Evolutionary conservation across 2,888 invertebrate genomes (phyloP).

Genomic region (Netelia fuscicornis): DNA sequence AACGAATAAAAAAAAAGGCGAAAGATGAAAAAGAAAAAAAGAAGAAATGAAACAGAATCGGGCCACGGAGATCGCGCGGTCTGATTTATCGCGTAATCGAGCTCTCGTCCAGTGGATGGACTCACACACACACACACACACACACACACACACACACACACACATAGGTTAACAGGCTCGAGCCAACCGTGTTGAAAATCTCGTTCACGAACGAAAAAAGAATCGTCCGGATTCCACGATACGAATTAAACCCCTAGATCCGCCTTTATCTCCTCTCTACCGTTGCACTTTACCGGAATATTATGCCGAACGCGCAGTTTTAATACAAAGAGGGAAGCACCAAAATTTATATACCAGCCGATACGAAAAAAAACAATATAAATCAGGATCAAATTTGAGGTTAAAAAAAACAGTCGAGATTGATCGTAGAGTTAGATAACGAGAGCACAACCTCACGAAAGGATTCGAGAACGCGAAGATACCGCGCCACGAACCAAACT

Average conservation of each 20-base stretch:
- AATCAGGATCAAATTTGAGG: not conserved
- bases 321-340: not conserved
- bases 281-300: slow-evolving; percentile 31
- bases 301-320: not conserved
- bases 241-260: slow-evolving; percentile 40
- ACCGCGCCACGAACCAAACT: slow-evolving; percentile 42
- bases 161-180: no score
- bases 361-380: not conserved
- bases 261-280: slow-evolving; percentile 7
- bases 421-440: slow-evolving; percentile 45
- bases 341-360: not conserved
- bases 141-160: not conserved
- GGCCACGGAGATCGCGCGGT: slow-evolving; percentile 49
- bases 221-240: slow-evolving; percentile 17
- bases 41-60: slow-evolving; percentile 50
- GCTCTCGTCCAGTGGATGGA: slow-evolving; percentile 5
- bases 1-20: slow-evolving; percentile 9
- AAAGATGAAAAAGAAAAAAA: slow-evolving; percentile 23
- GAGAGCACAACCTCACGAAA: slow-evolving; percentile 7
- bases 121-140: not conserved
- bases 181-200: not conserved
- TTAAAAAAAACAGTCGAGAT: slow-evolving; percentile 10
- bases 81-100: slow-evolving; percentile 63
- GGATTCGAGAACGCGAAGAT: slow-evolving; percentile 3
- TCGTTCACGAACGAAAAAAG: not conserved